Conservation (phyloP, 2,888 invertebrate species). For the Bombylius discolor region DNA sequence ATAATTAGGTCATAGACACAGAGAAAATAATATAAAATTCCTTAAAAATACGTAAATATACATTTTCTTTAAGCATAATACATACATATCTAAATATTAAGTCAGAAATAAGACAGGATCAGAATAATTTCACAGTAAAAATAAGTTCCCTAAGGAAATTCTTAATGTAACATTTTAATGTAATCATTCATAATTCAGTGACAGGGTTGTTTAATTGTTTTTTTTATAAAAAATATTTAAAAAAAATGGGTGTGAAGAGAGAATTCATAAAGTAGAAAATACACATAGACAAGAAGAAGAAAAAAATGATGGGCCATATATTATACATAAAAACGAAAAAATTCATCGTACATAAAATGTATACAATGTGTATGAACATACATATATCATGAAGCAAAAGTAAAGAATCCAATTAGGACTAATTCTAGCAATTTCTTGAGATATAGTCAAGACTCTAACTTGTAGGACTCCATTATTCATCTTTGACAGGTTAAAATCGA, state of each 20-base stretch:
- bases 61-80: no score
- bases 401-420: conserved; percentile 12
- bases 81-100: no score
- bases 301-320: no score
- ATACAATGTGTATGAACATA: no score
- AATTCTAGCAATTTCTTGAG: conserved; percentile 9
- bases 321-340: no score
- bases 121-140: neutral
- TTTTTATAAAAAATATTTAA: no score
- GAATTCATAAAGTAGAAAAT: no score
- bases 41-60: no score
- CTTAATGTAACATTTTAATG: neutral
- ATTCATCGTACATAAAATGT: no score
- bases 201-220: neutral
- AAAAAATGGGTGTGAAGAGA: no score
- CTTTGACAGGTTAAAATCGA: conserved; percentile 12
- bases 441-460: neutral
- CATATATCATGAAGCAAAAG: neutral
- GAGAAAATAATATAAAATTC: neutral
- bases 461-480: conserved; percentile 12
- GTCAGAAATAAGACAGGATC: no score
- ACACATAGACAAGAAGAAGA: no score
- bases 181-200: neutral
- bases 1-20: neutral
- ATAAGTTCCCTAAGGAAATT: neutral